A percentile compares a stretch with the other conserved stretches of the same genome.
Evolutionary conservation across 64 coral and sea anemone genomes (phyloP).

Genomic region (Platygyra sinensis): DNA sequence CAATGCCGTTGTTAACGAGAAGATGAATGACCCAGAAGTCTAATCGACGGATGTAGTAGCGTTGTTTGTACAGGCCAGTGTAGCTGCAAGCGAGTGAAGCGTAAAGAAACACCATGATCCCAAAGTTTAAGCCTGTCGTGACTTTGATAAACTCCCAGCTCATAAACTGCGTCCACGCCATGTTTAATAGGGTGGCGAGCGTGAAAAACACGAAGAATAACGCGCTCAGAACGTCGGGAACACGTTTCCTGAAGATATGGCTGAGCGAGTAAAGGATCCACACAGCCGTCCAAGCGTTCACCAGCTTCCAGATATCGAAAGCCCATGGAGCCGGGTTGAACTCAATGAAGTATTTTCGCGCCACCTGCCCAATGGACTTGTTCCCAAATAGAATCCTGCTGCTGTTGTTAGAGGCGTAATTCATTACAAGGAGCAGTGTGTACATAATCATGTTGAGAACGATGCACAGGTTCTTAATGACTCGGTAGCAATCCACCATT

Average conservation of each 20-base stretch:
- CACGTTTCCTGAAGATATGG: slow-evolving; percentile 30
- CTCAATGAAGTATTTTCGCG: slow-evolving; percentile 44
- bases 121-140: neutral
- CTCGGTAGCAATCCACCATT: slow-evolving; percentile 16
- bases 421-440: slow-evolving; percentile 39
- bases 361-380: slow-evolving; percentile 24
- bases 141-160: slow-evolving; percentile 28
- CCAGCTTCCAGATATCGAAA: slow-evolving; percentile 48
- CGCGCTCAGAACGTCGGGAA: slow-evolving; percentile 29
- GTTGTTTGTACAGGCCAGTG: slow-evolving; percentile 28
- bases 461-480: slow-evolving; percentile 9
- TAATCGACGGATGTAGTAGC: neutral
- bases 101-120: slow-evolving; percentile 29
- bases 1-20: slow-evolving; percentile 48
- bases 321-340: slow-evolving; percentile 33
- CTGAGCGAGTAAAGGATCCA: slow-evolving; percentile 50
- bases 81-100: slow-evolving; percentile 32
- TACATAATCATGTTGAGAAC: slow-evolving; percentile 14
- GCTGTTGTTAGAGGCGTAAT: slow-evolving; percentile 25
- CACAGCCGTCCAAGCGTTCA: slow-evolving; percentile 37
- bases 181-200: slow-evolving; percentile 18
- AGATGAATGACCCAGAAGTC: slow-evolving; percentile 57
- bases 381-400: slow-evolving; percentile 36
- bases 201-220: slow-evolving; percentile 50
- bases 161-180: slow-evolving; percentile 24